phyloP scores from a whole-genome alignment of 2,888 invertebrate species.

The Papilio elwesi region DNA sequence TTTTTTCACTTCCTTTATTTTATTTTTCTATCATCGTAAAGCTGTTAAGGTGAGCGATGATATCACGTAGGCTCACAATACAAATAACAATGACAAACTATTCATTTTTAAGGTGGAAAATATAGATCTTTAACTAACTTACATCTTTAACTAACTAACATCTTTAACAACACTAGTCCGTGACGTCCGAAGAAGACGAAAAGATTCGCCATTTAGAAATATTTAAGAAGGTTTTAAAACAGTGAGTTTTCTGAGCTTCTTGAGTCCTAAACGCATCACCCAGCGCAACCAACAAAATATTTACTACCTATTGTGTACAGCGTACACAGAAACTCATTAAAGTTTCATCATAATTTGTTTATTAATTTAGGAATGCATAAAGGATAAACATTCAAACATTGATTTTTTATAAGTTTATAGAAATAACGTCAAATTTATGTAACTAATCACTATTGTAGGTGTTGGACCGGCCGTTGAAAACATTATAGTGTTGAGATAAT shows the following conservation, averaged over 20 bases:
- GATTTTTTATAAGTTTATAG: not conserved
- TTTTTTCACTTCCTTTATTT: conserved; percentile 74
- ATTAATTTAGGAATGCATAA: too few relatives aligned
- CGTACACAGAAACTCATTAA: too few relatives aligned
- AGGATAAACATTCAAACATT: too few relatives aligned
- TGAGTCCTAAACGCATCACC: too few relatives aligned
- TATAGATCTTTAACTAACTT: conserved; percentile 1
- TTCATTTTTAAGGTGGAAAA: conserved; percentile 40
- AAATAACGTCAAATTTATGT: not conserved
- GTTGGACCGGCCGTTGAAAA: conserved; percentile 41
- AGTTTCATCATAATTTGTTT: too few relatives aligned
- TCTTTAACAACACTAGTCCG: conserved; percentile 6
- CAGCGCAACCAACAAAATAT: too few relatives aligned
- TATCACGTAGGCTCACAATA: conserved; percentile 46
- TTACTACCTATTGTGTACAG: too few relatives aligned
- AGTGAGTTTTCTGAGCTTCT: not conserved
- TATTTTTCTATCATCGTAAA: conserved; percentile 70
- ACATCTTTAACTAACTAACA: too few relatives aligned
- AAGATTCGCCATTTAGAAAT: too few relatives aligned
- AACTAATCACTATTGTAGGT: not conserved
- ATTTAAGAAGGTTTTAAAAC: not conserved
- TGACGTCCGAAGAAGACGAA: conserved; percentile 40
- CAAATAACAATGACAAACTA: conserved; percentile 34
- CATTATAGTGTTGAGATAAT: conserved; percentile 51
- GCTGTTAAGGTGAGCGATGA: conserved; percentile 81